Base-by-base conservation (phyloP, 2,888 invertebrate species). In the Rotaria sp. region DNA sequence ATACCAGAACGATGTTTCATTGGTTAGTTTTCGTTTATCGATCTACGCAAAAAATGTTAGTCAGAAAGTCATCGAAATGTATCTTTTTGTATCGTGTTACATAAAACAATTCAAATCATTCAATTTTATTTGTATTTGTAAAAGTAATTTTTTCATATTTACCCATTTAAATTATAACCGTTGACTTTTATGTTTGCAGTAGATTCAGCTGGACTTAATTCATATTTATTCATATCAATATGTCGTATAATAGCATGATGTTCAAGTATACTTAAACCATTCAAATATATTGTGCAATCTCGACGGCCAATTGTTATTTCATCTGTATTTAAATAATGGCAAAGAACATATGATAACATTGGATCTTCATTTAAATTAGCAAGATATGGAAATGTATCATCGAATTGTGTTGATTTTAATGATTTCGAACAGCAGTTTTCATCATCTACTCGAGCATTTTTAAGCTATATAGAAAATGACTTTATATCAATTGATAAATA, bases 111-210 rank as follows among this genome's bases (percentile, higher is more conserved):
- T n/a, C n/a, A n/a, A n/a, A n/a, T n/a, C n/a, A n/a, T n/a, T n/a
- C n/a, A n/a, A n/a, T n/a, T n/a, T 41, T 41, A 41, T 41, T 41
- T 8, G 3, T 41, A 5, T 41, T 50, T 15, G 3, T 50, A 45
- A 4, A 45, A 4, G 13, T 50, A 50, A 13, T 50, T 15, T 15
- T 13, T 50, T 50, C 41, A 41, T 2, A 88, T 88, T 35, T 88
- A 88, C 10, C 89, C 90, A 26, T 89, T 89, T 0, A 91, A 88
- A 26, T 90, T 90, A 45, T 89, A 86, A 21, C 91, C 91, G 87
- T 91, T 91, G 26, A 91, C 89, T 87, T 91, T 90, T 18, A 90
- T 91, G 88, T 90, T 91, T 15, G 91, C 89, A 0, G 90, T 90
- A 15, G 88, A 88, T 18, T 88, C 59, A 30, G 59, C 59, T 30